Conservation (phyloP, 2,113 vertebrate genomes). For the Pangasianodon hypophthalmus region DNA sequence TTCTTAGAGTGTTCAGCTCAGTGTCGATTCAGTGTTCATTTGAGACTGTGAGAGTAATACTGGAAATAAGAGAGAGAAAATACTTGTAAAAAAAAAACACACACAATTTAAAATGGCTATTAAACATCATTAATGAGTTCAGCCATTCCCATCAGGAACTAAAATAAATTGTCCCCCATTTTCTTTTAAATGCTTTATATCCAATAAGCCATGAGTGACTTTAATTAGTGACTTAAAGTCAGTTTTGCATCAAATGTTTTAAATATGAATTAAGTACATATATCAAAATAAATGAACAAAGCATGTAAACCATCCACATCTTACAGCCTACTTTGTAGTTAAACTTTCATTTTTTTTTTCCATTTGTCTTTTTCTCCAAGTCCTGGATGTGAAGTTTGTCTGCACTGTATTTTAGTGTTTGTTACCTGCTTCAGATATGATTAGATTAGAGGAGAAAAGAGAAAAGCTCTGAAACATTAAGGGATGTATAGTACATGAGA, state of each 20-base stretch:
- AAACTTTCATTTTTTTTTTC: no score
- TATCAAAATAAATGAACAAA: not conserved
- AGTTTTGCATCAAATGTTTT: not conserved
- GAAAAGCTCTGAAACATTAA: no score
- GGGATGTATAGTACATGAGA: no score
- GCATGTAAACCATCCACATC: not conserved
- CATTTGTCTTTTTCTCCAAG: no score
- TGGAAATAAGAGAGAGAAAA: not conserved
- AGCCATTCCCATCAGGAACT: not conserved
- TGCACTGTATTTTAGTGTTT: no score
- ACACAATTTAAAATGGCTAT: not conserved
- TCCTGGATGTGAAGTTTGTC: no score
- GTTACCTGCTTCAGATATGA: no score
- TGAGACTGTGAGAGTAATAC: not conserved
- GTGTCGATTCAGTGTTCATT: not conserved
- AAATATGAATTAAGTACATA: not conserved
- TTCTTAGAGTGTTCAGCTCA: not conserved
- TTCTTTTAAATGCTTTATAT: not conserved
- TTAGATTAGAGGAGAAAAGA: no score
- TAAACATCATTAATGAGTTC: not conserved
- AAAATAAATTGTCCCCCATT: not conserved
- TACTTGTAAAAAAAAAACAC: no score
- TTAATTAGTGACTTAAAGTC: not conserved
- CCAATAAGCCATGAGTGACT: not conserved
- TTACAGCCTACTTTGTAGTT: no score